Evolutionary conservation across 2,113 vertebrate genomes (phyloP), one percentile per base, ranked within the genome.

Genomic region (Gallinago media): DNA sequence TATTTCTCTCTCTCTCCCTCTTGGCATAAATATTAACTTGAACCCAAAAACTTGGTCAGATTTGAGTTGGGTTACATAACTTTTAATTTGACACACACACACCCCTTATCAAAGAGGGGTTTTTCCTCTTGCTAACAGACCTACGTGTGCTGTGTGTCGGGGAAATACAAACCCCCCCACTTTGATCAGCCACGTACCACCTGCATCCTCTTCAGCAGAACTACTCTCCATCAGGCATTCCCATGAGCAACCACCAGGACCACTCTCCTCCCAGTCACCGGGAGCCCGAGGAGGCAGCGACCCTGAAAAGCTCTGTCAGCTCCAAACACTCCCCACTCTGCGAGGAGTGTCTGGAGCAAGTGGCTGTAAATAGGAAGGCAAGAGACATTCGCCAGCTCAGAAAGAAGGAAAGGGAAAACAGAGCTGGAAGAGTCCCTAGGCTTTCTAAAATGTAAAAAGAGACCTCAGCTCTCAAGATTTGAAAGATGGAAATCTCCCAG

Each of bases 401-500:
- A 66, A 40, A 74, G 40, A 70, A 95, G 75, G 21, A 36, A 65
- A 46, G 19, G 62, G 22, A 77, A 70, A 82, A 87, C n/a, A 56
- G 85, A 92, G 59, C 79, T 86, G 55, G 47, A 70, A 70, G 78
- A 59, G 50, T 88, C 93, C 55, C 55, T 40, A 88, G 82, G 75
- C 81, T 90, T 89, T 94, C 85, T 71, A 38, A 92, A 93, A 84
- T 6, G 46, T 36, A 21, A 78, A 88, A 94, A 75, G 34, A 54
- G 3, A 29, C 50, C 83, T 12, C 77, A 73, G 74, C 71, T 92
- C 31, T 34, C 7, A 90, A 92, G 79, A 92, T 38, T 1, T 29
- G 73, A 71, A 84, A 73, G 83, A 83, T 40, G 68, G 90, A 74
- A 94, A 91, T 71, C 76, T 90, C 95, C 67, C 93, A 88, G 82